These are phyloP conservation scores for Andrena camellia DNA, from an alignment of 2,888 invertebrate species.

Conservation along the genomic window DNA sequence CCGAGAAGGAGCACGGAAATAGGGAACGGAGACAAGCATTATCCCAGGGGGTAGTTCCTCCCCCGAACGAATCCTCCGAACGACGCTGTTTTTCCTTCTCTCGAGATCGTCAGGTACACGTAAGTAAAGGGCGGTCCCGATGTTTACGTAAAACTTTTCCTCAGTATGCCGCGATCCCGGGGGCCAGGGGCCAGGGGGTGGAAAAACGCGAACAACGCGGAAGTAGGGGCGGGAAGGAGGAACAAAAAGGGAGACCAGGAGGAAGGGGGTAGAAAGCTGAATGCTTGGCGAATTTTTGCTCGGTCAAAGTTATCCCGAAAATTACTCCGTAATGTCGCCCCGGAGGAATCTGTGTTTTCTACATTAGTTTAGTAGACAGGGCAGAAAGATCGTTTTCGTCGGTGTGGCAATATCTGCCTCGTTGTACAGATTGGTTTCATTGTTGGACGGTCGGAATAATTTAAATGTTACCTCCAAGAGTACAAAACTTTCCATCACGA, in stretches of 20 bases:
- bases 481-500: slow-evolving; percentile 24
- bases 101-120: slow-evolving; percentile 47
- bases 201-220: slow-evolving; percentile 38
- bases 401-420: not conserved
- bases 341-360: not conserved
- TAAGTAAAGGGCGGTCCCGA: slow-evolving; percentile 55
- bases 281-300: slow-evolving; percentile 37
- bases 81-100: slow-evolving; percentile 46
- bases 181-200: slow-evolving; percentile 1
- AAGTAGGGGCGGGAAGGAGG: slow-evolving; percentile 18
- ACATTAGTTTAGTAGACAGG: not conserved
- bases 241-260: slow-evolving; percentile 2
- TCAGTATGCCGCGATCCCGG: slow-evolving; percentile 33
- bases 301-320: slow-evolving; percentile 7
- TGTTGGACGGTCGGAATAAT: not conserved
- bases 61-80: slow-evolving; percentile 28
- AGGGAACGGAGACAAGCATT: slow-evolving; percentile 49
- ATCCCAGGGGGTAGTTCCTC: slow-evolving; percentile 51
- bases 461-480: not conserved
- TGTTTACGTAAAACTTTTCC: slow-evolving; percentile 67
- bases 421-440: not conserved
- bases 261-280: slow-evolving; percentile 9
- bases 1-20: slow-evolving; percentile 20
- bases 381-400: not conserved
- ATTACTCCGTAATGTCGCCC: slow-evolving; percentile 30